phyloP scores from a whole-genome alignment of 2,888 invertebrate genomes.

The Trachelus tabidus region DNA sequence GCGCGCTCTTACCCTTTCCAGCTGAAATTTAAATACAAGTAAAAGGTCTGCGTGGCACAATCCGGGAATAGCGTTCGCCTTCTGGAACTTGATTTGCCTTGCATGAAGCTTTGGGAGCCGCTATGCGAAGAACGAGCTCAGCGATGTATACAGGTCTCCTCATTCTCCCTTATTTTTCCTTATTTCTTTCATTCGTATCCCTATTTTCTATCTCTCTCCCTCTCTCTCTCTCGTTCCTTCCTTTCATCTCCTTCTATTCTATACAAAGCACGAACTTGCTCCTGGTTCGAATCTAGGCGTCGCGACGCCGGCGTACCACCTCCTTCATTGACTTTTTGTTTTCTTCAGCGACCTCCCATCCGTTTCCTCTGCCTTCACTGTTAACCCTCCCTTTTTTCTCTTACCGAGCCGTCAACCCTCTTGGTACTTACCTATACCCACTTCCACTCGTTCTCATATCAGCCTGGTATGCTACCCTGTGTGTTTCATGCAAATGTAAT shows the following conservation, averaged over 20 bases:
- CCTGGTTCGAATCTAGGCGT: conserved; percentile 34
- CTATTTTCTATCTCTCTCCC: conserved; percentile 4
- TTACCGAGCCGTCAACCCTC: conserved; percentile 8
- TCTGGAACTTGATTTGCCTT: conserved; percentile 63
- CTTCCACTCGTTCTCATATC: conserved; percentile 31
- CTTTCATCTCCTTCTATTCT: conserved; percentile 1
- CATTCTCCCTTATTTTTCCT: conserved; percentile 11
- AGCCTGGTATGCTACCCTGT: conserved; percentile 33
- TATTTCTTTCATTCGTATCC: conserved; percentile 7
- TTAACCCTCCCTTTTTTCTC: conserved; percentile 15
- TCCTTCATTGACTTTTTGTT: conserved; percentile 36
- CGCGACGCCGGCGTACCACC: conserved; percentile 37
- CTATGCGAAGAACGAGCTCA: conserved; percentile 46
- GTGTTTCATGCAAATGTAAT: conserved; percentile 55
- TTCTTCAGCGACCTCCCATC: conserved; percentile 24
- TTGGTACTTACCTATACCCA: conserved; percentile 1
- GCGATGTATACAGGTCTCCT: conserved; percentile 33
- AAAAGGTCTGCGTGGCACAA: conserved; percentile 57
- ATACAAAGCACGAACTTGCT: not conserved
- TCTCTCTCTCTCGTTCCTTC: conserved; percentile 9
- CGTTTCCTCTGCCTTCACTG: not conserved
- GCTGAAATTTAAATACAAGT: conserved; percentile 63
- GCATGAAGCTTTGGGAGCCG: conserved; percentile 59
- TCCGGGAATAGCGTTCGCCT: conserved; percentile 54
- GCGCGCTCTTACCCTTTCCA: conserved; percentile 43